Percentiles rank a stretch among this genome's conserved stretches.
phyloP scores from a whole-genome alignment of 1,140 invertebrate genomes.

The Bicyclus anynana region DNA sequence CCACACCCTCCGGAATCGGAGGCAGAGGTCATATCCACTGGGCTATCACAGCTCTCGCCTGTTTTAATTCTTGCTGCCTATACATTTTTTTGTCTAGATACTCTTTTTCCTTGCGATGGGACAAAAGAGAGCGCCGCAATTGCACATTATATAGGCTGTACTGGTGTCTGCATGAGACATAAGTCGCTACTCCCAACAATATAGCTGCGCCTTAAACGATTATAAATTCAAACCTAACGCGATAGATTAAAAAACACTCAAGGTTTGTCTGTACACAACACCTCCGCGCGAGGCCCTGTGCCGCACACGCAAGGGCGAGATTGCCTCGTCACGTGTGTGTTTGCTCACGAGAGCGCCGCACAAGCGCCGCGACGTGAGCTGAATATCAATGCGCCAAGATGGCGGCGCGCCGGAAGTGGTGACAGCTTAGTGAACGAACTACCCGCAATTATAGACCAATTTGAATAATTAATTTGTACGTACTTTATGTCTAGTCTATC shows the following conservation, averaged over 20 bases:
- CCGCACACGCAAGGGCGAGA: neutral
- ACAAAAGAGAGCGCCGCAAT: no score
- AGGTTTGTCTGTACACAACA: neutral
- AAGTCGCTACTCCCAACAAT: no score
- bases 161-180: no score
- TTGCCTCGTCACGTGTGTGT: conserved; percentile 1
- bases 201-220: neutral
- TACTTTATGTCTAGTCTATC: neutral
- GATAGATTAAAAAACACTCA: conserved; percentile 5
- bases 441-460: conserved; percentile 14
- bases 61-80: no score
- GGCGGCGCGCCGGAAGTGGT: conserved; percentile 18
- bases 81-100: no score
- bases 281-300: neutral
- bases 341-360: conserved; percentile 14
- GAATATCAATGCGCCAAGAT: conserved; percentile 28
- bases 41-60: no score
- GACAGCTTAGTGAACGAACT: neutral
- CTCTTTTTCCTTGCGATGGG: no score
- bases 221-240: neutral
- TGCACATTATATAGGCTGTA: no score
- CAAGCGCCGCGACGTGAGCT: conserved; percentile 18
- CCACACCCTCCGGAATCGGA: no score
- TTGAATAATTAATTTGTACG: conserved; percentile 19
- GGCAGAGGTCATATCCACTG: no score